Conservation (phyloP, 2,113 vertebrate genomes). For the Cyanoramphus novaezelandiae region DNA sequence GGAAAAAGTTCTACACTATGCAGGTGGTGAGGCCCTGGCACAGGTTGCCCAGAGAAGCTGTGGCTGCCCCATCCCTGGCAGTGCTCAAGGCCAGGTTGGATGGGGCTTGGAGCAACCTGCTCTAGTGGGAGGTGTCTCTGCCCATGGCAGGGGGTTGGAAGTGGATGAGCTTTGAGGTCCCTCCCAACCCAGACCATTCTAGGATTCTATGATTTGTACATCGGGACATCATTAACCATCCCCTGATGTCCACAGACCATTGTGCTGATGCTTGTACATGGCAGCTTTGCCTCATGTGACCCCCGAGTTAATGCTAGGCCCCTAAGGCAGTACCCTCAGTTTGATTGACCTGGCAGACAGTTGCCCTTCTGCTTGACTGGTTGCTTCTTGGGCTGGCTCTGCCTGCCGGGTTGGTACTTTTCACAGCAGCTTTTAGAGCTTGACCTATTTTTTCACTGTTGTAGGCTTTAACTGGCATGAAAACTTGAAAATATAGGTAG, state of each 20-base stretch:
- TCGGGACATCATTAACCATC: not conserved
- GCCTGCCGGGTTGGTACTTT: not conserved
- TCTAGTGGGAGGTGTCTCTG: not conserved
- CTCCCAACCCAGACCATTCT: too few species aligned
- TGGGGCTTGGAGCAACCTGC: not conserved
- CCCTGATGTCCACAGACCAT: not conserved
- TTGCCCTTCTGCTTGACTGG: conserved; percentile 5
- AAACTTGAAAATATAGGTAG: not conserved
- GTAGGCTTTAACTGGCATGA: not conserved
- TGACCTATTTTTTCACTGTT: conserved; percentile 34
- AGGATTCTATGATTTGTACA: not conserved
- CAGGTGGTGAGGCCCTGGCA: not conserved
- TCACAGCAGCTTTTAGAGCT: not conserved
- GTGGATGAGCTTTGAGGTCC: not conserved
- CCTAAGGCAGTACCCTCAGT: not conserved
- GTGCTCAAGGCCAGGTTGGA: not conserved
- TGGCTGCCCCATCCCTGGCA: not conserved
- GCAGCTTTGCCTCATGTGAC: not conserved
- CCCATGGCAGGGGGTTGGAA: not conserved
- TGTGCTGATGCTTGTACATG: rapidly evolving
- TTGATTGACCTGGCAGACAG: not conserved
- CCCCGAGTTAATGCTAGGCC: rapidly evolving
- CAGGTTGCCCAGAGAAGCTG: not conserved
- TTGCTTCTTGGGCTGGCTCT: not conserved
- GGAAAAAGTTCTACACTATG: not conserved